phyloP scores from a whole-genome alignment of 1,140 invertebrate genomes.

The Arion vulgaris region DNA sequence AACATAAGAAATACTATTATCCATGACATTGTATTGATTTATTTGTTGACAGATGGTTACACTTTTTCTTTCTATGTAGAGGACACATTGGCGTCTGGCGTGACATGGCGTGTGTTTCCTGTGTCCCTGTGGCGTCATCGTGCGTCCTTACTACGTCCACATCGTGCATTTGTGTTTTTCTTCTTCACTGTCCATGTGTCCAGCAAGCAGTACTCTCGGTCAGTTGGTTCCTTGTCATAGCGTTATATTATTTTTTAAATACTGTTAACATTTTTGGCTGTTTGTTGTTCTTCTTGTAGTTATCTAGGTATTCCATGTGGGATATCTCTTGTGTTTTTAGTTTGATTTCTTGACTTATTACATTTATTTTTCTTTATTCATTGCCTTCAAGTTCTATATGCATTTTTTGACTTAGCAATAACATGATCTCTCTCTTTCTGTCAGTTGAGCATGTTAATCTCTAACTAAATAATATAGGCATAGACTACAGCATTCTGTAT shows the following conservation, averaged over 20 bases:
- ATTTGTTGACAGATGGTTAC: slow-evolving; percentile 28
- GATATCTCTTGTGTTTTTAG: slow-evolving; percentile 27
- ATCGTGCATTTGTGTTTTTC: slow-evolving; percentile 39
- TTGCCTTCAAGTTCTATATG: too few relatives aligned
- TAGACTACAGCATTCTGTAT: too few relatives aligned
- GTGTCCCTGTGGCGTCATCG: slow-evolving; percentile 49
- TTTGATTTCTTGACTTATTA: too few relatives aligned
- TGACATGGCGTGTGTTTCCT: slow-evolving; percentile 46
- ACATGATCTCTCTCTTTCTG: too few relatives aligned
- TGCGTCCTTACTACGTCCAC: slow-evolving; percentile 43
- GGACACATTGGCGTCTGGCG: slow-evolving; percentile 46
- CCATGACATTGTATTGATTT: too few relatives aligned
- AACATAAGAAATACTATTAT: too few relatives aligned
- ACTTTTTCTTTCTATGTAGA: slow-evolving; percentile 49
- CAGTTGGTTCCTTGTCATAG: slow-evolving; percentile 30
- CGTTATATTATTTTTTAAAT: slow-evolving; percentile 22
- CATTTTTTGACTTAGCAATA: too few relatives aligned
- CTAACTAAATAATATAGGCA: too few relatives aligned
- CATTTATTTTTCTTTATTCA: too few relatives aligned
- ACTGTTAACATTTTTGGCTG: slow-evolving; percentile 34
- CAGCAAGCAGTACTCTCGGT: slow-evolving; percentile 37
- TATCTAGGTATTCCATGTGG: slow-evolving; percentile 32
- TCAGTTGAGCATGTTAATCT: too few relatives aligned
- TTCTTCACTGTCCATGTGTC: slow-evolving; percentile 40
- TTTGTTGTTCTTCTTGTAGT: slow-evolving; percentile 33